Evolutionary conservation across 2,888 invertebrate species (phyloP).

Genomic region (Leucoptera coffeella): DNA sequence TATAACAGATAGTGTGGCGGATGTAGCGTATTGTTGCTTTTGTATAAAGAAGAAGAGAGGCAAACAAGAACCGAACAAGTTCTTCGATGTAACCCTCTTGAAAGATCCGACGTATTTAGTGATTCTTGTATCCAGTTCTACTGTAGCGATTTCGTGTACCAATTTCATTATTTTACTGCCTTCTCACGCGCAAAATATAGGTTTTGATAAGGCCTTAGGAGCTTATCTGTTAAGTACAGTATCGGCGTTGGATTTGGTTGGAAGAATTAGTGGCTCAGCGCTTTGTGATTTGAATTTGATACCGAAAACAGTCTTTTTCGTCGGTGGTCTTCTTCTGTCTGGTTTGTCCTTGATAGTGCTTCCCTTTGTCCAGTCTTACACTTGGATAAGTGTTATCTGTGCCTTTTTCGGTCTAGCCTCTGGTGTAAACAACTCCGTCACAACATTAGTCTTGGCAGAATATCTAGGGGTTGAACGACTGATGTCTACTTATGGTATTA

Average conservation of each 20-base stretch:
- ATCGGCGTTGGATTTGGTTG: slow-evolving; percentile 73
- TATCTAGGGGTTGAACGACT: slow-evolving; percentile 77
- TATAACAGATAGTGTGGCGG: slow-evolving; percentile 52
- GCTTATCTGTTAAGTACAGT: slow-evolving; percentile 74
- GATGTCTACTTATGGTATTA: slow-evolving; percentile 81
- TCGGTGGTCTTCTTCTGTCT: slow-evolving; percentile 71
- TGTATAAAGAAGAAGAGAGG: slow-evolving; percentile 27
- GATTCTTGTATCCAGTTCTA: slow-evolving; percentile 75
- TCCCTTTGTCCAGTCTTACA: slow-evolving; percentile 62
- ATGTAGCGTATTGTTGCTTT: slow-evolving; percentile 35
- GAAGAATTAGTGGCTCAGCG: slow-evolving; percentile 79
- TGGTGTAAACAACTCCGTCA: slow-evolving; percentile 78
- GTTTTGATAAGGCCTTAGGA: slow-evolving; percentile 64
- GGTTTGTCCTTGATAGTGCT: slow-evolving; percentile 67
- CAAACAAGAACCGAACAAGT: slow-evolving; percentile 44
- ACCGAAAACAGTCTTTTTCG: slow-evolving; percentile 76
- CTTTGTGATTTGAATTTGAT: slow-evolving; percentile 71
- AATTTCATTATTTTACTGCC: slow-evolving; percentile 83
- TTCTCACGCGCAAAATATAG: slow-evolving; percentile 64
- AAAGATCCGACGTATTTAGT: slow-evolving; percentile 74
- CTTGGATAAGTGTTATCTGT: slow-evolving; percentile 61
- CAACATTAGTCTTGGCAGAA: slow-evolving; percentile 83
- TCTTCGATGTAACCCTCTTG: slow-evolving; percentile 67
- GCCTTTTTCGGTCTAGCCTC: slow-evolving; percentile 75
- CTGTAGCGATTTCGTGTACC: slow-evolving; percentile 81